A percentile compares a stretch with the other conserved stretches of the same genome.
Evolutionary conservation across 1,140 invertebrate species (phyloP).

Genomic region (Eufriesea mexicana): DNA sequence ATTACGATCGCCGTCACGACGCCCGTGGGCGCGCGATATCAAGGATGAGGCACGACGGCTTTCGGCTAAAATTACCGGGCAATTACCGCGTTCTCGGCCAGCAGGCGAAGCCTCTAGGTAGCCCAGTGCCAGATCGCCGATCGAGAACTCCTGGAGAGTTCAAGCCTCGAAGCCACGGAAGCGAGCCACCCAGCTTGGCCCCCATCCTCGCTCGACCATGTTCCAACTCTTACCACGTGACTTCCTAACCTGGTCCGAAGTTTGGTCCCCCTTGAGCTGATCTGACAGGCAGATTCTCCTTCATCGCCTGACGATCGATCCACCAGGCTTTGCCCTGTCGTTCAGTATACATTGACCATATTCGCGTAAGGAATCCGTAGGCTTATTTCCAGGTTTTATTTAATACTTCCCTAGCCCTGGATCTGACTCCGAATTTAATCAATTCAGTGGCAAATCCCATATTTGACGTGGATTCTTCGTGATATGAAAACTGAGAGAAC

Average conservation of each 20-base stretch:
- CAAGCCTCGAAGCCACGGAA: too few relatives aligned
- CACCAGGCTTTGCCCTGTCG: not conserved
- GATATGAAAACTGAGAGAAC: too few relatives aligned
- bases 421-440: not conserved
- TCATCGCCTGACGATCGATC: not conserved
- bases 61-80: slow-evolving; percentile 42
- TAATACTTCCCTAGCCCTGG: not conserved
- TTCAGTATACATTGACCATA: too few relatives aligned
- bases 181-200: too few relatives aligned
- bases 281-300: not conserved
- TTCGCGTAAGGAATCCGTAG: not conserved
- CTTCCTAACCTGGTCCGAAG: not conserved
- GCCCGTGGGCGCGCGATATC: slow-evolving; percentile 30
- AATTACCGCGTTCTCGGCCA: slow-evolving; percentile 17
- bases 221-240: too few relatives aligned
- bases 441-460: not conserved
- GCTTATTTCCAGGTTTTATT: not conserved
- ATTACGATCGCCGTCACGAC: slow-evolving; percentile 28
- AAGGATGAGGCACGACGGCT: slow-evolving; percentile 26
- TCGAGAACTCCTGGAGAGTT: not conserved
- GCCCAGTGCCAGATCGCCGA: not conserved
- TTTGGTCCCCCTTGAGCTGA: not conserved
- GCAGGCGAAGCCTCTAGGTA: not conserved
- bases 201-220: too few relatives aligned
- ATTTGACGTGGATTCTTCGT: too few relatives aligned